phyloP scores from a whole-genome alignment of 35 echinoderm and acorn worm species.

The Heliocidaris erythrogramma region DNA sequence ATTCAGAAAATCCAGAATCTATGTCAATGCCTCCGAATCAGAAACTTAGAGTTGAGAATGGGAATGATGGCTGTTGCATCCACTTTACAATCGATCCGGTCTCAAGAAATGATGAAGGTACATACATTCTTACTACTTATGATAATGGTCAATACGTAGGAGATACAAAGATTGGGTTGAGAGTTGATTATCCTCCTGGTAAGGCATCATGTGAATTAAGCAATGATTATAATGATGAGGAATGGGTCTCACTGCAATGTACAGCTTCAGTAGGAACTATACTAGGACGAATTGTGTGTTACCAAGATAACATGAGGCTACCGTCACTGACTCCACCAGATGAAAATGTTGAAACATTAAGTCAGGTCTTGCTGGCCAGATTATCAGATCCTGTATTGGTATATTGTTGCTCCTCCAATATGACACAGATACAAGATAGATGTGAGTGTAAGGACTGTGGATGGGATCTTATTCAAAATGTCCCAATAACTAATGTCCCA shows the following conservation, averaged over 20 bases:
- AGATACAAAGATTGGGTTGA: no score
- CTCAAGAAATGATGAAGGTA: background rate
- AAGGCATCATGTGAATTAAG: background rate
- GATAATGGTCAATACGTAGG: no score
- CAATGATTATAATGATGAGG: background rate
- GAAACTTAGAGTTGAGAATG: no score
- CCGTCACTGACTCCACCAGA: no score
- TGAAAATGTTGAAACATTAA: background rate
- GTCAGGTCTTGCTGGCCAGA: background rate
- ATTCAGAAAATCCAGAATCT: background rate
- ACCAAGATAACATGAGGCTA: background rate
- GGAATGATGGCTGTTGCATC: no score
- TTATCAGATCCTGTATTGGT: background rate
- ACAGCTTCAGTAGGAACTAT: background rate
- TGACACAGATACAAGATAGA: background rate
- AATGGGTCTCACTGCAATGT: background rate
- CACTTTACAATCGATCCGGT: background rate
- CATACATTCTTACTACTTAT: background rate
- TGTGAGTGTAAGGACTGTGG: background rate
- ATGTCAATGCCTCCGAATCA: background rate
- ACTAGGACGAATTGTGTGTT: background rate
- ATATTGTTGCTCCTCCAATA: background rate
- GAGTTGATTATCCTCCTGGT: background rate
- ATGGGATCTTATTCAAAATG: background rate
- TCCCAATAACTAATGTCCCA: background rate